A percentile compares a stretch with the other conserved stretches of the same genome.
These are phyloP conservation scores for Pseudochaenichthys georgianus DNA, from an alignment of 2,797 vertebrate species.

Conservation along the genomic window DNA sequence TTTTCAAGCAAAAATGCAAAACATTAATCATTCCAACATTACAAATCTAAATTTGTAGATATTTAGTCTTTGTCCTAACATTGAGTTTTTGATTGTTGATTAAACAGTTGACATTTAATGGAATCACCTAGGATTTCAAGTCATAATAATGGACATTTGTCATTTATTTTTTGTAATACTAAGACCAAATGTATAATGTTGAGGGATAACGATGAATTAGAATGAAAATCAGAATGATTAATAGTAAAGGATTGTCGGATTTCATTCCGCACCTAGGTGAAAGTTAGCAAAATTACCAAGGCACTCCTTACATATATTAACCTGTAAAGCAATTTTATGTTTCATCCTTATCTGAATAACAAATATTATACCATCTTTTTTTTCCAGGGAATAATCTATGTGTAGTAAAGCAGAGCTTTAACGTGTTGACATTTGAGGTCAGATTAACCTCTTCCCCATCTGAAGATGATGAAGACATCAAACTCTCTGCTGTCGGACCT, in stretches of 20 bases:
- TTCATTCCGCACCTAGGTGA: neutral
- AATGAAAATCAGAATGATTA: too few species aligned
- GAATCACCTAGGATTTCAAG: neutral
- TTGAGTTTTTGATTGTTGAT: too few species aligned
- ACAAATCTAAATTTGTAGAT: too few species aligned
- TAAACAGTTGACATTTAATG: neutral
- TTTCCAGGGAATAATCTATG: neutral
- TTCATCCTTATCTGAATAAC: neutral
- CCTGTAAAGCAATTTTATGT: slow-evolving; percentile 11
- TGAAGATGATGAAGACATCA: slow-evolving; percentile 72
- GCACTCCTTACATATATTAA: slow-evolving; percentile 11
- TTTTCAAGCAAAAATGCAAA: neutral
- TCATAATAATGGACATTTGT: too few species aligned
- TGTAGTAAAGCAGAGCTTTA: slow-evolving; percentile 30
- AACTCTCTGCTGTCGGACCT: slow-evolving; percentile 56
- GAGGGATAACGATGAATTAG: too few species aligned
- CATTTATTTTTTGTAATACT: neutral
- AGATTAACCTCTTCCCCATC: slow-evolving; percentile 76
- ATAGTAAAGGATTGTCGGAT: too few species aligned
- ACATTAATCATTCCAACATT: neutral
- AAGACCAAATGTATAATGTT: neutral
- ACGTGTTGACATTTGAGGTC: slow-evolving; percentile 58
- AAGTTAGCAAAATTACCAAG: neutral
- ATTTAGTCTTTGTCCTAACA: too few species aligned
- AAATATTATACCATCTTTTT: neutral